These are phyloP conservation scores for Epizoanthus stellaris DNA, from an alignment of 92 coral and sea anemone genomes.

Conservation along the genomic window DNA sequence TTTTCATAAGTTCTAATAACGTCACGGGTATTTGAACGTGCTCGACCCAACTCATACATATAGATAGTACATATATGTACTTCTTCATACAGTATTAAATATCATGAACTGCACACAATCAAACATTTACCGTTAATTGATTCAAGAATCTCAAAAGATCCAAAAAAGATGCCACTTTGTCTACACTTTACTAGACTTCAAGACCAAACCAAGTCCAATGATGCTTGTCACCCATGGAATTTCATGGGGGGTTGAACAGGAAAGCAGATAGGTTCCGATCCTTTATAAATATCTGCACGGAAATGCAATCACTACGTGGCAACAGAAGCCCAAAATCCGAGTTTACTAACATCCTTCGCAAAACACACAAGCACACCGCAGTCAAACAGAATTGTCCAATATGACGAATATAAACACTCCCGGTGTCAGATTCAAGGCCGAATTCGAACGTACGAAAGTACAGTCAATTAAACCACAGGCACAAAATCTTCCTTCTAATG, in stretches of 20 bases:
- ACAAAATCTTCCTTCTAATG: background rate
- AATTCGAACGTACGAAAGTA: conserved; percentile 11
- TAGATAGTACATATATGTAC: too few relatives aligned
- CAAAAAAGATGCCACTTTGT: background rate
- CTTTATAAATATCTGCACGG: background rate
- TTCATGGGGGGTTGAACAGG: conserved; percentile 28
- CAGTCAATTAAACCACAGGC: background rate
- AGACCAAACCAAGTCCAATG: conserved; percentile 11
- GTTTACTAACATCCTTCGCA: background rate
- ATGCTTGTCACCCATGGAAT: conserved; percentile 37
- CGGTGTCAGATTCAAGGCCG: background rate
- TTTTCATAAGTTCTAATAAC: too few relatives aligned
- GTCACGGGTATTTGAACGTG: too few relatives aligned
- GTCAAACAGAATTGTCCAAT: conserved; percentile 1
- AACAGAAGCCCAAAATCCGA: background rate
- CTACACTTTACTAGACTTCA: background rate
- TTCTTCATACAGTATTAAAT: too few relatives aligned
- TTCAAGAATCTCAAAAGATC: background rate
- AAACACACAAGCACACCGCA: background rate
- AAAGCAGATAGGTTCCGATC: conserved; percentile 27
- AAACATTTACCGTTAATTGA: background rate
- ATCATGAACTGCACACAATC: background rate
- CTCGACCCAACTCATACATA: too few relatives aligned
- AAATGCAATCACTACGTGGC: conserved; percentile 9
- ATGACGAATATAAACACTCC: conserved; percentile 32